phyloP scores from a whole-genome alignment of 2,113 vertebrate species.

The Oreochromis niloticus region DNA sequence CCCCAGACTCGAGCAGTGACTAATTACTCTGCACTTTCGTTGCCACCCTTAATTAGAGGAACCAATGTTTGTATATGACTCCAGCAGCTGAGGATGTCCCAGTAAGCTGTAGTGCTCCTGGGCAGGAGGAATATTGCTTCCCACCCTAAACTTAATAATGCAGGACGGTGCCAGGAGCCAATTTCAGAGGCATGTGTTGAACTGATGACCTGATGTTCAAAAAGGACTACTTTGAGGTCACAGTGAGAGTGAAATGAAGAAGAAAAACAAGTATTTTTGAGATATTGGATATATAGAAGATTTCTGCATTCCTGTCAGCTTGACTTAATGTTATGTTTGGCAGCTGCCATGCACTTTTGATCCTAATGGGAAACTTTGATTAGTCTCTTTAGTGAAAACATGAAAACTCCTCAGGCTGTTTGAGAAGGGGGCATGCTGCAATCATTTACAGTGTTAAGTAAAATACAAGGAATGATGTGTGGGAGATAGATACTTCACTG shows the following conservation, averaged over 20 bases:
- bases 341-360: background rate
- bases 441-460: background rate
- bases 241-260: background rate
- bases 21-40: conserved; percentile 18
- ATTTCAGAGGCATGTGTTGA: conserved; percentile 26
- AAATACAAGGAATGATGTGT: background rate
- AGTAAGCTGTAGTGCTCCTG: background rate
- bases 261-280: background rate
- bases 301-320: background rate
- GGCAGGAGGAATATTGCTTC: conserved; percentile 1
- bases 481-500: background rate
- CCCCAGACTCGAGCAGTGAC: background rate
- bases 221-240: background rate
- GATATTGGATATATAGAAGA: background rate
- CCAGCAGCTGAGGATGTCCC: conserved; percentile 1
- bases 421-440: background rate
- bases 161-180: background rate
- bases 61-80: conserved; percentile 6
- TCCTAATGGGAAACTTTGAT: background rate
- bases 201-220: conserved; percentile 21
- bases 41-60: conserved; percentile 13
- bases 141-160: conserved; percentile 29
- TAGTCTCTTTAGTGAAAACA: background rate
- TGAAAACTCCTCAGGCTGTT: background rate
- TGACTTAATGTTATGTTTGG: background rate